Percentiles rank a stretch among this genome's conserved stretches.
Evolutionary conservation across 2,888 invertebrate species (phyloP).

Genomic region (Timandra comae): DNA sequence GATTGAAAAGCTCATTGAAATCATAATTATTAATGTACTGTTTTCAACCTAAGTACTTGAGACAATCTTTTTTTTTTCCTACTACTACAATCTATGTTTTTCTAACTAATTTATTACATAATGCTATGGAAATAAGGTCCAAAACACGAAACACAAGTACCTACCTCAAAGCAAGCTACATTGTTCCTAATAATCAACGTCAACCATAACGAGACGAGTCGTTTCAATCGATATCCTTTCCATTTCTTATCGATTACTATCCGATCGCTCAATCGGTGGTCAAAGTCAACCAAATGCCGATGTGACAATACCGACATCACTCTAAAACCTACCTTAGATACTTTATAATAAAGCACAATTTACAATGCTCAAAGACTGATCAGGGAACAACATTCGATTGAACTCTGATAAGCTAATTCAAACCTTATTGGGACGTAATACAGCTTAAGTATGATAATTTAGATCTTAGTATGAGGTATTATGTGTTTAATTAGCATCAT

Average conservation of each 20-base stretch:
- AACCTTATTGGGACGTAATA: conserved; percentile 18
- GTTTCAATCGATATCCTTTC: conserved; percentile 39
- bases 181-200: conserved; percentile 38
- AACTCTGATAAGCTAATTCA: conserved; percentile 17
- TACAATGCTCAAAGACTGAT: not conserved
- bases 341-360: conserved; percentile 8
- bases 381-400: not conserved
- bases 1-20: no score
- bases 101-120: no score
- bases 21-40: no score
- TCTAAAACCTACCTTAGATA: conserved; percentile 27
- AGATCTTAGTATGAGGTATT: conserved; percentile 20
- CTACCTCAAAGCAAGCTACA: no score
- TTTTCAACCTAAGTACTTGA: no score
- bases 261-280: conserved; percentile 57
- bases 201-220: conserved; percentile 47
- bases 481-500: conserved; percentile 49
- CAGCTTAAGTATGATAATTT: conserved; percentile 1
- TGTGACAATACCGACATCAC: conserved; percentile 38
- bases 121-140: no score
- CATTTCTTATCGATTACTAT: conserved; percentile 46
- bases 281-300: conserved; percentile 47
- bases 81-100: no score
- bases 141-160: no score
- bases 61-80: no score